phyloP scores from a whole-genome alignment of 2,797 vertebrate species.

The Chiloscyllium punctatum region DNA sequence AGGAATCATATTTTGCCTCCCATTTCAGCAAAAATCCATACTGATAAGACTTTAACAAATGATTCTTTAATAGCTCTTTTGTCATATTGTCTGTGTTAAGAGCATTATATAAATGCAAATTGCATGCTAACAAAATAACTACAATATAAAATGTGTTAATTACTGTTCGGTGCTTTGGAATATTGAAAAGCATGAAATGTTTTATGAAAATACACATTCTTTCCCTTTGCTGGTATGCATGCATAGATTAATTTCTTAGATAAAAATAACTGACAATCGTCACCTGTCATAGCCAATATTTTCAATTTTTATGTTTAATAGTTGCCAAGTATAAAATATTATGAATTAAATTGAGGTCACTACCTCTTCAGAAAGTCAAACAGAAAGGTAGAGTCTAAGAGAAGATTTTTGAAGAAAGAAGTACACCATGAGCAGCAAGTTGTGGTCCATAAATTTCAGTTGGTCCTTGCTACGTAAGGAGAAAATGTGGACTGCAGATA shows the following conservation, averaged over 20 bases:
- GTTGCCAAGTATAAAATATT: not conserved
- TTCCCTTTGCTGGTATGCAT: not conserved
- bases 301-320: not conserved
- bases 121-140: not conserved
- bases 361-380: not conserved
- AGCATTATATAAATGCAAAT: not conserved
- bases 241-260: not conserved
- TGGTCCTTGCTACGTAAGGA: not conserved
- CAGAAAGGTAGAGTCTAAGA: not conserved
- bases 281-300: not conserved
- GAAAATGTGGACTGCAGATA: too few relatives aligned
- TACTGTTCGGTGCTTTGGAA: not conserved
- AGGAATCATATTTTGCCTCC: too few relatives aligned
- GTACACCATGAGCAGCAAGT: not conserved
- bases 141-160: not conserved
- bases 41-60: not conserved
- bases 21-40: not conserved
- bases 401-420: not conserved
- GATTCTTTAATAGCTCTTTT: not conserved
- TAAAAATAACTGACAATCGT: not conserved
- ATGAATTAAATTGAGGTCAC: not conserved
- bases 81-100: not conserved
- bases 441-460: not conserved
- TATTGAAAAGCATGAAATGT: not conserved
- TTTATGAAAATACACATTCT: not conserved